Conservation (phyloP, 2,888 invertebrate genomes). For the Zonitis immaculata region DNA sequence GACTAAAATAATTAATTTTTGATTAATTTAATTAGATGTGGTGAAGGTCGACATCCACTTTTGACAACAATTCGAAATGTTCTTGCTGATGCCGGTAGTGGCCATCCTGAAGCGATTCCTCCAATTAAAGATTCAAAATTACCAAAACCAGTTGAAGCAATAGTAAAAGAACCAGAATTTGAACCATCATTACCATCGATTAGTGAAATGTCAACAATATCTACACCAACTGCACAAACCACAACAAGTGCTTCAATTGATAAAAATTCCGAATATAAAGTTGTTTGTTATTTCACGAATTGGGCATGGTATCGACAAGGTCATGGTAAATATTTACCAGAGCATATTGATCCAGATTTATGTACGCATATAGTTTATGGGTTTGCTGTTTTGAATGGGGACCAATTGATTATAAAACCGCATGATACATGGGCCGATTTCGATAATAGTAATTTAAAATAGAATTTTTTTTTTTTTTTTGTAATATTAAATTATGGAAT, state of each 20-base stretch:
- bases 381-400: conserved; percentile 79
- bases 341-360: conserved; percentile 75
- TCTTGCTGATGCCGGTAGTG: conserved; percentile 53
- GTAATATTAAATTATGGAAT: neutral
- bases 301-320: conserved; percentile 93
- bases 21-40: conserved; percentile 56
- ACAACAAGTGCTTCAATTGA: conserved; percentile 32
- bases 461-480: conserved; percentile 35
- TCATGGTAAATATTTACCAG: conserved; percentile 74
- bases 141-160: conserved; percentile 23
- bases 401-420: conserved; percentile 70
- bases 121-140: conserved; percentile 17
- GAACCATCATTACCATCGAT: too few species aligned
- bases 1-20: neutral
- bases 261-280: conserved; percentile 56
- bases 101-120: conserved; percentile 28
- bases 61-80: conserved; percentile 71
- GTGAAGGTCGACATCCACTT: conserved; percentile 74
- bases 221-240: conserved; percentile 17
- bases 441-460: conserved; percentile 83
- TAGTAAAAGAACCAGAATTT: conserved; percentile 11
- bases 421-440: conserved; percentile 87
- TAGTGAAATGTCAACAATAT: conserved; percentile 21
- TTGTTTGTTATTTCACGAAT: conserved; percentile 88
- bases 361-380: conserved; percentile 92